phyloP scores from a whole-genome alignment of 2,113 vertebrate genomes.

The Cepphus grylle region DNA sequence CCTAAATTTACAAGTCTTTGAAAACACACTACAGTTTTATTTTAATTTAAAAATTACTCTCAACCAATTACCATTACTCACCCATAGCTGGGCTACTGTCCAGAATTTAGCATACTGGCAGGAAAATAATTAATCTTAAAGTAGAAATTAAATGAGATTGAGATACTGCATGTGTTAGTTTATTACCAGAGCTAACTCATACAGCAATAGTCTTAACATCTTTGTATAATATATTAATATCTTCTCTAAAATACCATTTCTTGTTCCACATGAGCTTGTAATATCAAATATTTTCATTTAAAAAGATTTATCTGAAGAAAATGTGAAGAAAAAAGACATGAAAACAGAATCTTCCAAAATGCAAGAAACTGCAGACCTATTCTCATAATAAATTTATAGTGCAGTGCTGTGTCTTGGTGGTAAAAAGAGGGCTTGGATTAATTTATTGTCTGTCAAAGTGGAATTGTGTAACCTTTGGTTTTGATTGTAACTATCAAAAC shows the following conservation, averaged over 20 bases:
- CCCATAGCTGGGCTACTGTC: background rate
- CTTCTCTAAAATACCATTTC: background rate
- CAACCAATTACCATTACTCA: background rate
- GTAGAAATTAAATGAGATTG: background rate
- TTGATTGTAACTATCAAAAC: background rate
- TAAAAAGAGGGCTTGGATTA: background rate
- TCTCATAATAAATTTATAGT: background rate
- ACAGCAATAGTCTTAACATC: background rate
- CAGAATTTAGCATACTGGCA: background rate
- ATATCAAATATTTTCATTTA: background rate
- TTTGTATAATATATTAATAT: background rate
- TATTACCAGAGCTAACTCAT: background rate
- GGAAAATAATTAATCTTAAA: background rate
- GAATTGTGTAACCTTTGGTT: background rate
- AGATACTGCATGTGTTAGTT: background rate
- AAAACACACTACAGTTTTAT: background rate
- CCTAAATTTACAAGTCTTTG: background rate
- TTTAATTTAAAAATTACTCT: conserved; percentile 1
- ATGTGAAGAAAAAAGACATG: background rate
- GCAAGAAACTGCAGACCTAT: background rate
- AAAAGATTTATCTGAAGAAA: background rate
- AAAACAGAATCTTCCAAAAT: background rate
- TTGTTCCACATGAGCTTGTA: background rate
- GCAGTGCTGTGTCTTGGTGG: background rate
- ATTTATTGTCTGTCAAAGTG: background rate